A percentile compares a stretch with the other conserved stretches of the same genome.
Conservation (phyloP, 2,797 vertebrate species). For the Diceros bicornis region DNA sequence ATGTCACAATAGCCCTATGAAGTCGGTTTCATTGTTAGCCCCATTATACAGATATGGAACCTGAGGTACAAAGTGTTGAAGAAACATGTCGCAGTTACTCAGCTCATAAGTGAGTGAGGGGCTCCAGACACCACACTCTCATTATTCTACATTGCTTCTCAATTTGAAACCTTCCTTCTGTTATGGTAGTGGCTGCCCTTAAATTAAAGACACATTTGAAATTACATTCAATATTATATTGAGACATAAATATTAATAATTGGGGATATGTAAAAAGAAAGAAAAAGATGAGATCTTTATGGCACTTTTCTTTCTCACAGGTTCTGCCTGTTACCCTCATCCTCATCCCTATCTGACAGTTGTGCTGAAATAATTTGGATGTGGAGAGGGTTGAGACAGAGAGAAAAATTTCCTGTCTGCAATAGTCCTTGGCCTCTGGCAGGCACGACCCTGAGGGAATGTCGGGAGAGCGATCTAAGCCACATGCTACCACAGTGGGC, state of each 20-base stretch:
- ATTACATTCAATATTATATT: not conserved
- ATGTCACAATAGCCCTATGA: not conserved
- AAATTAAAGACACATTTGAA: not conserved
- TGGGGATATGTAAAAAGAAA: not conserved
- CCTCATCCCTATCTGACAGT: not conserved
- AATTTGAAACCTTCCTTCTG: not conserved
- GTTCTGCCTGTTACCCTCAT: not conserved
- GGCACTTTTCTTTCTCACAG: not conserved
- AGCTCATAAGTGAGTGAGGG: not conserved
- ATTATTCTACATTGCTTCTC: not conserved
- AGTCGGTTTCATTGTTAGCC: not conserved
- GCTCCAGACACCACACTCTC: fast-evolving
- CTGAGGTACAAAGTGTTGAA: not conserved
- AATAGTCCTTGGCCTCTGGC: not conserved
- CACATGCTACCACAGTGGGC: fast-evolving
- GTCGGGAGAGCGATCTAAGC: not conserved
- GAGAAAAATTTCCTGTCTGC: not conserved
- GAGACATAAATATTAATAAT: not conserved
- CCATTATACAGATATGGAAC: not conserved
- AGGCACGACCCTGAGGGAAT: not conserved
- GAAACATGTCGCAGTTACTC: not conserved
- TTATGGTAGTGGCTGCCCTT: not conserved
- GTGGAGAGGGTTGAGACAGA: not conserved
- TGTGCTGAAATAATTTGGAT: not conserved
- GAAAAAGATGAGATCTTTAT: not conserved